These are phyloP conservation scores for Vidua chalybeata DNA, from an alignment of 2,113 vertebrate species.

Conservation along the genomic window DNA sequence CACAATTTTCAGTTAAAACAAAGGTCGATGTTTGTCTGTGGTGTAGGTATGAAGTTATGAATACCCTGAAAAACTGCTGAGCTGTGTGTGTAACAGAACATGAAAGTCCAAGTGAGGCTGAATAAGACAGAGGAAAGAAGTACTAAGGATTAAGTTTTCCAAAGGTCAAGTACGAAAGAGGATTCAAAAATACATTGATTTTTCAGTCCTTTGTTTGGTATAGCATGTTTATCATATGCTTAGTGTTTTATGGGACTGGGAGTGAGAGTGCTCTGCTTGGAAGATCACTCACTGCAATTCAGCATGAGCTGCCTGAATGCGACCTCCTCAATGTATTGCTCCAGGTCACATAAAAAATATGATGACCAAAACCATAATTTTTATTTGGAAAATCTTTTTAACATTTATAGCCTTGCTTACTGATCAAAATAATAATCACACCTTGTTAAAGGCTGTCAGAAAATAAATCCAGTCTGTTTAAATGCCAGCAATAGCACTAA, in stretches of 20 bases:
- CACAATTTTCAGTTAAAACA: neutral
- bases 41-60: neutral
- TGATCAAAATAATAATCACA: neutral
- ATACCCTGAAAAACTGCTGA: neutral
- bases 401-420: neutral
- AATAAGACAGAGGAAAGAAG: neutral
- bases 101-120: neutral
- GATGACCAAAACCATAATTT: neutral
- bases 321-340: neutral
- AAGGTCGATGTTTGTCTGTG: neutral
- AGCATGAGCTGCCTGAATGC: neutral
- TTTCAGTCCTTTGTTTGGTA: neutral
- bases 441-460: neutral
- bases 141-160: neutral
- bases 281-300: neutral
- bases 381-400: neutral
- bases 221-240: neutral
- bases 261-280: neutral
- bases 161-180: neutral
- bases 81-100: neutral
- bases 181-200: neutral
- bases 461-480: neutral
- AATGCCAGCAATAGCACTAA: neutral
- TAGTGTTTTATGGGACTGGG: neutral
- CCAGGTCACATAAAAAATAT: neutral